These are phyloP conservation scores for Circaetus cinerascens DNA, from an alignment of 2,113 vertebrate genomes.

Conservation along the genomic window DNA sequence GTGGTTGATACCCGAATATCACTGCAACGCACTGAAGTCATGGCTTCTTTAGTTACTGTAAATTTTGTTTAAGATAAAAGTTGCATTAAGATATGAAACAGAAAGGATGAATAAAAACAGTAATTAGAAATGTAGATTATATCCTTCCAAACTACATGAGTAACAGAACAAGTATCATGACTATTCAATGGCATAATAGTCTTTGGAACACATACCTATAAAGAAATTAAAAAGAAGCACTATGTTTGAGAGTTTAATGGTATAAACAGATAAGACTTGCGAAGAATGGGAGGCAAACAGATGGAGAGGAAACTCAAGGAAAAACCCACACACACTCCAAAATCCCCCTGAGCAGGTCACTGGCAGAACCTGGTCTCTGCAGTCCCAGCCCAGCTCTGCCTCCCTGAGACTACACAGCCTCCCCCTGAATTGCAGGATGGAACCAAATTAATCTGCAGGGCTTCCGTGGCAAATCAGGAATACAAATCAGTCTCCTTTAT, in stretches of 20 bases:
- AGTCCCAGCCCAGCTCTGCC: not conserved
- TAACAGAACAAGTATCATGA: not conserved
- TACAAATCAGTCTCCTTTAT: not conserved
- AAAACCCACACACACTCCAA: not conserved
- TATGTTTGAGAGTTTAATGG: not conserved
- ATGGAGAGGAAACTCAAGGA: not conserved
- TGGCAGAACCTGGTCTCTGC: not conserved
- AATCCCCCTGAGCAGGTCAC: not conserved
- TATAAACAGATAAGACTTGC: not conserved
- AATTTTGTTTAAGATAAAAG: not conserved
- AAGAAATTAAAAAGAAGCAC: not conserved
- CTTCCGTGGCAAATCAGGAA: not conserved
- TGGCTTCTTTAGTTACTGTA: not conserved
- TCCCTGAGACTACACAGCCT: not conserved
- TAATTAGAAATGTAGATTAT: constrained; percentile 9
- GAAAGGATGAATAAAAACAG: not conserved
- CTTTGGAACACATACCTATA: not conserved
- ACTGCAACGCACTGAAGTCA: not conserved
- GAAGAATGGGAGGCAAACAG: not conserved
- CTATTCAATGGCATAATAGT: not conserved
- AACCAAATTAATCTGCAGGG: not conserved
- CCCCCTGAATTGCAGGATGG: not conserved
- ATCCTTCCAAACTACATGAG: not conserved
- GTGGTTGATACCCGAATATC: not conserved
- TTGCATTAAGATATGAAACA: not conserved